These are phyloP conservation scores for Gallinago jamesoni DNA, from an alignment of 2,113 vertebrate genomes.

Conservation along the genomic window DNA sequence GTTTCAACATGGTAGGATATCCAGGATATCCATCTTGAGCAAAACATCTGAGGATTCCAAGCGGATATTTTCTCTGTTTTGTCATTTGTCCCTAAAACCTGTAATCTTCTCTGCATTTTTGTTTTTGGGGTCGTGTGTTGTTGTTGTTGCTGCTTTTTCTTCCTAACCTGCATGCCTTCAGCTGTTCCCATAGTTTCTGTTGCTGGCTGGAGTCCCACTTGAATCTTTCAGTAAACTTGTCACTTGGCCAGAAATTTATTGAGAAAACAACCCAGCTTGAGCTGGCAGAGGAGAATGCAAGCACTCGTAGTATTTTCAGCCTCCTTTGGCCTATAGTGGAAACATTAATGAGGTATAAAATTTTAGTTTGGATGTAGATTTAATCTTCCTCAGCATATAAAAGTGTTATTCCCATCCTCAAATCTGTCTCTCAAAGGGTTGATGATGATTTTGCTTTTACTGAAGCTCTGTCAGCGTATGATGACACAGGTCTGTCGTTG, in stretches of 20 bases:
- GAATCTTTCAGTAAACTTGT: slow-evolving; percentile 19
- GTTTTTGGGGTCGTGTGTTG: background rate
- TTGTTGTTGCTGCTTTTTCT: background rate
- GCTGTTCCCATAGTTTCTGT: background rate
- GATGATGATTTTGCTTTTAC: background rate
- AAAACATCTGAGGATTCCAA: background rate
- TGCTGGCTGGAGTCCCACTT: background rate
- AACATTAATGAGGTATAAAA: background rate
- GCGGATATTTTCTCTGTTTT: background rate
- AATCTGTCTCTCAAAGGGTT: background rate
- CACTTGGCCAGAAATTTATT: slow-evolving; percentile 11
- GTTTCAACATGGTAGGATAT: background rate
- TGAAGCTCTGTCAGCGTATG: background rate
- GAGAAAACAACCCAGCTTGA: background rate
- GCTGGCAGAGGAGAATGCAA: background rate
- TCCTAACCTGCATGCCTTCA: background rate
- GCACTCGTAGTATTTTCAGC: background rate
- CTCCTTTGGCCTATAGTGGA: background rate
- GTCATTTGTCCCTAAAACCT: background rate
- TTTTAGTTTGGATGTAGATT: background rate
- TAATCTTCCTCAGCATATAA: background rate
- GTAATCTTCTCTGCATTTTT: background rate
- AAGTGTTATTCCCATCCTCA: background rate
- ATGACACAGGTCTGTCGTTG: background rate
- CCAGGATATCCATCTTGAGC: background rate